phyloP scores from a whole-genome alignment of 2,113 vertebrate genomes.

The Thunnus maccoyii region DNA sequence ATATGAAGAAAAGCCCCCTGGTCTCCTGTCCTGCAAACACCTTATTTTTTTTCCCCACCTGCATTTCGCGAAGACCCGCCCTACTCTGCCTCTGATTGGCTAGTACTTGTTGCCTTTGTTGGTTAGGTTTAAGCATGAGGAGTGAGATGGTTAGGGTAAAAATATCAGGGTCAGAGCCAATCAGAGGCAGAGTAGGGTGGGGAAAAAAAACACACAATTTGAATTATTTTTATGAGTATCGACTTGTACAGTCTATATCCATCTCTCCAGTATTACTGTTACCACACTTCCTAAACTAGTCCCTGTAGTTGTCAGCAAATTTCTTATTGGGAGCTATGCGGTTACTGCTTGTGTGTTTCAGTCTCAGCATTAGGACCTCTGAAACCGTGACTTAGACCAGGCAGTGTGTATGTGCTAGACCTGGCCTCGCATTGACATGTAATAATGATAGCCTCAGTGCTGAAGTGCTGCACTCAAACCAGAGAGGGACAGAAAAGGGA shows the following conservation, averaged over 20 bases:
- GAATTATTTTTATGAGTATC: not conserved
- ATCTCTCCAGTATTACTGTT: not conserved
- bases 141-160: no score
- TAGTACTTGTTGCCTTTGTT: no score
- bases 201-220: not conserved
- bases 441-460: slow-evolving; percentile 16
- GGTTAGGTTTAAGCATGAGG: no score
- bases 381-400: not conserved
- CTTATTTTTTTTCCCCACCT: no score
- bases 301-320: not conserved
- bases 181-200: no score
- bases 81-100: no score
- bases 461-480: slow-evolving; percentile 1
- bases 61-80: no score
- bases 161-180: no score
- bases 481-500: not conserved
- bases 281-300: not conserved
- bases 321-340: not conserved
- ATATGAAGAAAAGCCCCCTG: not conserved
- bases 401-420: not conserved
- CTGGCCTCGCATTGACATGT: slow-evolving; percentile 48
- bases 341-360: not conserved
- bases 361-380: not conserved
- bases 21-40: not conserved
- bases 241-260: not conserved